phyloP scores from a whole-genome alignment of 2,888 invertebrate genomes.

The Nysson spinosus region DNA sequence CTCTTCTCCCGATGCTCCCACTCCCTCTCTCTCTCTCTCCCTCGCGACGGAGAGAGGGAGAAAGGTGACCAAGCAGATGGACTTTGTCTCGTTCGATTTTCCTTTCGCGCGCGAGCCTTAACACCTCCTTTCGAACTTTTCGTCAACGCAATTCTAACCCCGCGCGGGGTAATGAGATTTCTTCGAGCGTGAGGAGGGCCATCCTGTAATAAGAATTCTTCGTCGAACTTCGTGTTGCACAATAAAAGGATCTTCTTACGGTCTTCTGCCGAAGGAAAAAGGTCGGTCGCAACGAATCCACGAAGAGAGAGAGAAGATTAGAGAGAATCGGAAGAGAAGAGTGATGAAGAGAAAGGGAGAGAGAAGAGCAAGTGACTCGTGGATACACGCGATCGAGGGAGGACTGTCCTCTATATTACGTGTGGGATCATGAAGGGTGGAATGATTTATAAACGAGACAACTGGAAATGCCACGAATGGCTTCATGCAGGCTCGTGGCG shows the following conservation, averaged over 20 bases:
- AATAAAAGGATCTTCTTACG: conserved; percentile 60
- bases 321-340: neutral
- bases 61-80: conserved; percentile 43
- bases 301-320: conserved; percentile 2
- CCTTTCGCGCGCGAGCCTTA: conserved; percentile 55
- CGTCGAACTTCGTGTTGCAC: conserved; percentile 63
- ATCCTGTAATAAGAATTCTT: conserved; percentile 73
- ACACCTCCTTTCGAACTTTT: conserved; percentile 63
- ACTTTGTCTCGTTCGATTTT: conserved; percentile 64
- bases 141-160: conserved; percentile 64
- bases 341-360: neutral
- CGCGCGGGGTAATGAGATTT: conserved; percentile 71
- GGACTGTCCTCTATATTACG: conserved; percentile 43
- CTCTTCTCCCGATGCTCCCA: conserved; percentile 25
- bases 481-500: conserved; percentile 47
- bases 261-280: conserved; percentile 14
- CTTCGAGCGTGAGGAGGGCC: conserved; percentile 55
- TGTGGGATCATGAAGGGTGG: conserved; percentile 32
- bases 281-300: conserved; percentile 9
- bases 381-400: conserved; percentile 39
- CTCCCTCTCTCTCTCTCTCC: neutral
- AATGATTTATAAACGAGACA: conserved; percentile 57
- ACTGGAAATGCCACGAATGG: conserved; percentile 52
- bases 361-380: conserved; percentile 8
- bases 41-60: neutral